phyloP scores from a whole-genome alignment of 2,888 invertebrate species.

The Odontocolon sp. region DNA sequence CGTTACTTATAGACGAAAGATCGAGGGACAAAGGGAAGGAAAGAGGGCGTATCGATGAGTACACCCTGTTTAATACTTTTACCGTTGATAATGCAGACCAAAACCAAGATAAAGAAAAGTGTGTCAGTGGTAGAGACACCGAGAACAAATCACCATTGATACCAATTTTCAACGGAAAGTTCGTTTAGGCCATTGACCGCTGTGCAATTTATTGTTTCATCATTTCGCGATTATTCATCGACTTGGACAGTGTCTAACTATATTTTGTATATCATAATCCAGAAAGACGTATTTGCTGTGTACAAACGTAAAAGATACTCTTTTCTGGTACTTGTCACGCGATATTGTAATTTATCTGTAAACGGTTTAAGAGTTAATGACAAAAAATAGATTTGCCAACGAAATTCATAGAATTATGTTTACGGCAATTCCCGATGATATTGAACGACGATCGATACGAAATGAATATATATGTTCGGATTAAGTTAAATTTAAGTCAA shows the following conservation, averaged over 20 bases:
- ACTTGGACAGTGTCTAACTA: neutral
- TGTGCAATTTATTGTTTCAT: slow-evolving; percentile 27
- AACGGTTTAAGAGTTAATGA: too few relatives aligned
- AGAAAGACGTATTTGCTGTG: too few relatives aligned
- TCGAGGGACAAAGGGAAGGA: slow-evolving; percentile 2
- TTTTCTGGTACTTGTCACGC: too few relatives aligned
- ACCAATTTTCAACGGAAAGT: neutral
- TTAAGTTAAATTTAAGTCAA: too few relatives aligned
- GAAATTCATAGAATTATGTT: neutral
- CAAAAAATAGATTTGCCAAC: neutral
- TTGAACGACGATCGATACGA: neutral
- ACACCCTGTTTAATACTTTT: neutral
- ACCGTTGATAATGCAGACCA: neutral
- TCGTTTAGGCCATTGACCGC: slow-evolving; percentile 23
- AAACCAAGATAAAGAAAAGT: slow-evolving; percentile 35
- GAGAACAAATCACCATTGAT: slow-evolving; percentile 9
- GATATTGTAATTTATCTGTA: too few relatives aligned
- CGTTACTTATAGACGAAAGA: slow-evolving; percentile 18
- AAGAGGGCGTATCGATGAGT: slow-evolving; percentile 23
- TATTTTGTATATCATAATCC: slow-evolving; percentile 1
- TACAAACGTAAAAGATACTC: too few relatives aligned
- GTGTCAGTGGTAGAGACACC: neutral
- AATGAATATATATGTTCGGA: neutral
- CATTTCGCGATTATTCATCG: slow-evolving; percentile 8
- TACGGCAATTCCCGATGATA: neutral